Percentiles rank a stretch among this genome's conserved stretches.
Conservation (phyloP, 1,140 invertebrate genomes). For the Phortica variegata region DNA sequence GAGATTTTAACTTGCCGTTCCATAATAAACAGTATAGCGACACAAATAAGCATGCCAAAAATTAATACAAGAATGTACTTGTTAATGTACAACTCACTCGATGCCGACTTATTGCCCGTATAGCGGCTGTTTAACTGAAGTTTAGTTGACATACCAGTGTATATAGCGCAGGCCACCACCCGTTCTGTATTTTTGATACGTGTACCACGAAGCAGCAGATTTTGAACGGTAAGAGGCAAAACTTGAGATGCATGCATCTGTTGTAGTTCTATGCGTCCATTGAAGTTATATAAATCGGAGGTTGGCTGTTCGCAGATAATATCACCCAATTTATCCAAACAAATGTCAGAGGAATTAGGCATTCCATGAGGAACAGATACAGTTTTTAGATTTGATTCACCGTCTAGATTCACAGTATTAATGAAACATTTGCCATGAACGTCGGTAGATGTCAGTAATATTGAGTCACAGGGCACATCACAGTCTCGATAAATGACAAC, state of each 20-base stretch:
- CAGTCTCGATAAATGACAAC: constrained; percentile 68
- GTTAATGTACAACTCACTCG: constrained; percentile 76
- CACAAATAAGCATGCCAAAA: constrained; percentile 65
- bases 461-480: constrained; percentile 77
- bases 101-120: constrained; percentile 75
- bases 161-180: constrained; percentile 77
- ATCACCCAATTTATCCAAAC: constrained; percentile 59
- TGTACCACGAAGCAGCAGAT: constrained; percentile 75
- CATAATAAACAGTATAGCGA: constrained; percentile 60
- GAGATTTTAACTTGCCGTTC: constrained; percentile 58
- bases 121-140: constrained; percentile 79
- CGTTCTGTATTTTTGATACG: constrained; percentile 75
- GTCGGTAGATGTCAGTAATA: constrained; percentile 76
- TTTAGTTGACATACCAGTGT: constrained; percentile 79
- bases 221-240: constrained; percentile 65
- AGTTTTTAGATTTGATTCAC: constrained; percentile 98
- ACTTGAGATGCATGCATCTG: constrained; percentile 18
- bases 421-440: constrained; percentile 94
- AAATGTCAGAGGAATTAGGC: background rate
- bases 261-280: constrained; percentile 64
- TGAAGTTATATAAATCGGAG: constrained; percentile 75
- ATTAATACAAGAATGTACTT: constrained; percentile 71
- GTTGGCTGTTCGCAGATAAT: constrained; percentile 69
- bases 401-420: constrained; percentile 97
- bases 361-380: constrained; percentile 58